phyloP scores from a whole-genome alignment of 2,888 invertebrate species.

The Schizotus pectinicornis region DNA sequence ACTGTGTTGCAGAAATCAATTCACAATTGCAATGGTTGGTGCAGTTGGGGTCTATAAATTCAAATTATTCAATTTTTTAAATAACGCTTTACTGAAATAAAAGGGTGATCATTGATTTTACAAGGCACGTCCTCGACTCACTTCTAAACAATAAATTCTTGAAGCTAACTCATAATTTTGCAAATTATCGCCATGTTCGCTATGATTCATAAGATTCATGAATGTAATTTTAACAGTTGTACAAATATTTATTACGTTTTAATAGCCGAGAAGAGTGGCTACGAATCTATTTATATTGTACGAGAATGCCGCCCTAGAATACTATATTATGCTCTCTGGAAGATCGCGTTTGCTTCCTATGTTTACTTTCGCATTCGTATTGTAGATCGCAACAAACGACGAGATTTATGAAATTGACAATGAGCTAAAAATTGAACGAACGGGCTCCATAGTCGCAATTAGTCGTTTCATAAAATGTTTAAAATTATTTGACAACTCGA shows the following conservation, averaged over 20 bases:
- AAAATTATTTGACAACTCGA: no score
- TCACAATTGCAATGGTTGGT: background rate
- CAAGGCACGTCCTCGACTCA: background rate
- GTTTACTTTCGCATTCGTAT: constrained; percentile 24
- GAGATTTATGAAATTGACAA: constrained; percentile 27
- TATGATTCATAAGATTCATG: constrained; percentile 6
- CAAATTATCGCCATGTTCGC: background rate
- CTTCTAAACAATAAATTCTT: no score
- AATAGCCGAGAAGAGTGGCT: constrained; percentile 24
- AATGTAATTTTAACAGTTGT: constrained; percentile 17
- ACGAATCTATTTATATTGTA: constrained; percentile 25
- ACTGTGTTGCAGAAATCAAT: background rate
- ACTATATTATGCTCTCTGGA: constrained; percentile 23
- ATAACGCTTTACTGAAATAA: background rate
- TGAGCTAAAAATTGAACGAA: constrained; percentile 12
- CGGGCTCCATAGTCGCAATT: no score
- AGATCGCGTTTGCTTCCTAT: constrained; percentile 14
- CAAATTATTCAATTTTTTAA: no score
- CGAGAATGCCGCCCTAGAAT: constrained; percentile 23
- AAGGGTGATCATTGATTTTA: background rate
- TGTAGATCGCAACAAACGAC: constrained; percentile 24
- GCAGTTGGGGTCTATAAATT: background rate
- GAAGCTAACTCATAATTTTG: background rate
- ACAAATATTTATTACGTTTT: constrained; percentile 28
- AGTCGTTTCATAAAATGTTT: no score